A percentile compares a stretch with the other conserved stretches of the same genome.
Evolutionary conservation across 2,797 vertebrate species (phyloP).

Genomic region (Aulostomus chinensis): DNA sequence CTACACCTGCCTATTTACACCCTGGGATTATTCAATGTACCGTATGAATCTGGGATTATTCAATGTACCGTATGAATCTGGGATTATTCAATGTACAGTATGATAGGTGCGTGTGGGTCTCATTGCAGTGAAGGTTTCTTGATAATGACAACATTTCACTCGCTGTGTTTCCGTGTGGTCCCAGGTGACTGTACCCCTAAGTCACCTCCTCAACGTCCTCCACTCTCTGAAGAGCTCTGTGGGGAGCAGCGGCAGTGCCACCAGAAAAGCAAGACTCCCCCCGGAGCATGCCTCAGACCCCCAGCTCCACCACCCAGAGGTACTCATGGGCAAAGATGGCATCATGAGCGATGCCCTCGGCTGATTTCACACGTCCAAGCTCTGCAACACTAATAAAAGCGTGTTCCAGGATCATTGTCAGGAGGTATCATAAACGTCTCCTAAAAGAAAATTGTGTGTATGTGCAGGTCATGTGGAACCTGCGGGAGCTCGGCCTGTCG

Average conservation of each 20-base stretch:
- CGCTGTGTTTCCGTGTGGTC: conserved; percentile 3
- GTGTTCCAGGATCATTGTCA: neutral
- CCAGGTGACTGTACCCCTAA: conserved; percentile 94
- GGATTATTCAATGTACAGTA: no score
- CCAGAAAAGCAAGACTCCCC: conserved; percentile 71
- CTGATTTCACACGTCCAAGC: neutral
- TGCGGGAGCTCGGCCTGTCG: conserved; percentile 89
- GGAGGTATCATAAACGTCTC: neutral
- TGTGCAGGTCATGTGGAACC: conserved; percentile 79
- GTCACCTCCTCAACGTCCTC: conserved; percentile 95
- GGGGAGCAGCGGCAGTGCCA: conserved; percentile 66
- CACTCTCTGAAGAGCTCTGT: conserved; percentile 88
- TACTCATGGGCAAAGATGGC: conserved; percentile 52
- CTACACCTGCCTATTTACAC: no score
- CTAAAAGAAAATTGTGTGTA: neutral
- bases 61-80: no score
- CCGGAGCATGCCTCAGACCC: conserved; percentile 78
- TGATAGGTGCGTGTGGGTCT: no score
- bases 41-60: no score
- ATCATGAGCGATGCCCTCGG: neutral
- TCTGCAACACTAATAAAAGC: neutral
- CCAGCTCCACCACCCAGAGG: conserved; percentile 84
- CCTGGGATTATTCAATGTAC: no score
- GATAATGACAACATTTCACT: no score
- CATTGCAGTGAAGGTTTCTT: no score